Percentiles rank a stretch among this genome's conserved stretches.
Conservation (phyloP, 1,140 invertebrate species). For the Aphelinus certus region DNA sequence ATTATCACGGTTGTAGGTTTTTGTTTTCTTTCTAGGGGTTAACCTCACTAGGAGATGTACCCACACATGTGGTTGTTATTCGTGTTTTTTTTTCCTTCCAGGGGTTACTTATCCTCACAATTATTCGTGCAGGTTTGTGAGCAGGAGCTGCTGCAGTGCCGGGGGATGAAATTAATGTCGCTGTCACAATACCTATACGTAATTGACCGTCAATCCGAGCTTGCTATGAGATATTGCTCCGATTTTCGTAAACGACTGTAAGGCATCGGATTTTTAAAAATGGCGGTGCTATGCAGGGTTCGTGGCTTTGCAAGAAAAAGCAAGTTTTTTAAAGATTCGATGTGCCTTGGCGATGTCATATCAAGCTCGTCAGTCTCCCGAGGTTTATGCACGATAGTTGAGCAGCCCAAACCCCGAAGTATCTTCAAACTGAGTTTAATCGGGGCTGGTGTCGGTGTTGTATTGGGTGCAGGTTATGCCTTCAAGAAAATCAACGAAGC, state of each 20-base stretch:
- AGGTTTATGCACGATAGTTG: conserved; percentile 46
- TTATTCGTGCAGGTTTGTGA: too few relatives aligned
- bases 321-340: conserved; percentile 19
- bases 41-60: too few relatives aligned
- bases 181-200: too few relatives aligned
- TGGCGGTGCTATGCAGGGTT: conserved; percentile 51
- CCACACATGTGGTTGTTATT: too few relatives aligned
- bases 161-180: too few relatives aligned
- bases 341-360: conserved; percentile 28
- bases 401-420: conserved; percentile 48
- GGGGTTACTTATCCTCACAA: too few relatives aligned
- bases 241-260: background rate
- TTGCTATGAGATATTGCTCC: background rate
- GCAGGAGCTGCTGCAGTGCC: too few relatives aligned
- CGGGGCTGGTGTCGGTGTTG: conserved; percentile 67
- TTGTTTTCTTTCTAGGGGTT: too few relatives aligned
- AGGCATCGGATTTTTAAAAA: conserved; percentile 41
- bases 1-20: too few relatives aligned
- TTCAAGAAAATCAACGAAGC: conserved; percentile 58
- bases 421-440: conserved; percentile 65
- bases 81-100: too few relatives aligned
- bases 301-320: conserved; percentile 41
- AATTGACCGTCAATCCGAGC: too few relatives aligned
- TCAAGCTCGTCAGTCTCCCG: conserved; percentile 14
- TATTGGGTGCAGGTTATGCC: conserved; percentile 65